Evolutionary conservation across 2,797 vertebrate species (phyloP).

Genomic region (Crenichthys baileyi): DNA sequence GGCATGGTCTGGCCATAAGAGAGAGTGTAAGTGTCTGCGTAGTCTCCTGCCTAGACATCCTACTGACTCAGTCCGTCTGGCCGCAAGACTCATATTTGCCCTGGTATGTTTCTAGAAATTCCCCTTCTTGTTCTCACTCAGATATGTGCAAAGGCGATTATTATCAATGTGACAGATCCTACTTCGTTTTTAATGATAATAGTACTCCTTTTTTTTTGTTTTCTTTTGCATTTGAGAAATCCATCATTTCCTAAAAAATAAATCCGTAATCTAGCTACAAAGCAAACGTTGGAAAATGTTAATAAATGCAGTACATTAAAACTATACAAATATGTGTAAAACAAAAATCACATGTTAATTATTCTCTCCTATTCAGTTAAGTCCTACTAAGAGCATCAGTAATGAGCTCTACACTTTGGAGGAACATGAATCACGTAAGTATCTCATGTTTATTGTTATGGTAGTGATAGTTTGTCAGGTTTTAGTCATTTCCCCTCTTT

Average conservation of each 20-base stretch:
- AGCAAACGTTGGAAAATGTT: not conserved
- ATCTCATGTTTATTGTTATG: constrained; percentile 32
- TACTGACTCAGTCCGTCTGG: constrained; percentile 91
- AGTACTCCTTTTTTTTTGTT: no score
- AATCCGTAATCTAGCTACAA: not conserved
- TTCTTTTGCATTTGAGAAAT: not conserved
- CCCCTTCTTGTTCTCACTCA: not conserved
- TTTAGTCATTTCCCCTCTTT: not conserved
- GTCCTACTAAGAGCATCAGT: constrained; percentile 72
- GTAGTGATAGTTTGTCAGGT: not conserved
- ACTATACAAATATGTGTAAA: not conserved
- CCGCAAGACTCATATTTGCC: constrained; percentile 88
- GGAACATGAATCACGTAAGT: constrained; percentile 93
- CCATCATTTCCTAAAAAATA: not conserved
- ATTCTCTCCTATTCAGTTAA: constrained; percentile 73
- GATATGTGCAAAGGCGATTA: constrained; percentile 7
- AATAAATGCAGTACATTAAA: not conserved
- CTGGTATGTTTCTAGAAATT: constrained; percentile 80
- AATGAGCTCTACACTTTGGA: constrained; percentile 87
- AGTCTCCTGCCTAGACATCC: constrained; percentile 85
- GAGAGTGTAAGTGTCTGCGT: constrained; percentile 89
- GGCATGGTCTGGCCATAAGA: constrained; percentile 90
- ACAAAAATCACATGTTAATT: constrained; percentile 6
- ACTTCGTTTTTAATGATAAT: not conserved
- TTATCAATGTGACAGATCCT: not conserved